These are phyloP conservation scores for Monomorium pharaonis DNA, from an alignment of 1,140 invertebrate species.

Conservation along the genomic window DNA sequence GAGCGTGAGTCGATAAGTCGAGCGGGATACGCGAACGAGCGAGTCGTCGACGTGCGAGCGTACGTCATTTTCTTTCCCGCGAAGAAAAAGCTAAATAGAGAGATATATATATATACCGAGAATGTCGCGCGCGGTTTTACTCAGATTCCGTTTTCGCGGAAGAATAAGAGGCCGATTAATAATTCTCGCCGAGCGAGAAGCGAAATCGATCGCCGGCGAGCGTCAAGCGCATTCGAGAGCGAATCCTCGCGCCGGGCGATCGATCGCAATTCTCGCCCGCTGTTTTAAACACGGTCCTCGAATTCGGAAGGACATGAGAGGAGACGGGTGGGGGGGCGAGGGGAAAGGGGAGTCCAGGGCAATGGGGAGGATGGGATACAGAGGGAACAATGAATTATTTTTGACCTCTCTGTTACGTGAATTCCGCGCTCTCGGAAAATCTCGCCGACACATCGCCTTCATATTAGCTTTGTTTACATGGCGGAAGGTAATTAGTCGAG, in stretches of 20 bases:
- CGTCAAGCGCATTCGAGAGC: background rate
- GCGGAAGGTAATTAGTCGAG: constrained; percentile 49
- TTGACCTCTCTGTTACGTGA: constrained; percentile 25
- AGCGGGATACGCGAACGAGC: background rate
- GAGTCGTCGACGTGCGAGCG: background rate
- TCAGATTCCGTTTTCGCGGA: background rate
- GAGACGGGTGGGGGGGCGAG: too few species aligned
- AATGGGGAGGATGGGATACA: too few species aligned
- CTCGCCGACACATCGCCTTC: background rate
- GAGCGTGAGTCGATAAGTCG: constrained; percentile 1
- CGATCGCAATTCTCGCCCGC: background rate
- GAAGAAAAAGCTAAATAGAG: constrained; percentile 22
- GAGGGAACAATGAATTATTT: constrained; percentile 19
- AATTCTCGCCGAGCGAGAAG: background rate
- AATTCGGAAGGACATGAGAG: background rate
- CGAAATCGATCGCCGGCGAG: background rate
- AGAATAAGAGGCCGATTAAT: constrained; percentile 17
- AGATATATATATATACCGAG: constrained; percentile 32
- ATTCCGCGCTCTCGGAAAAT: background rate
- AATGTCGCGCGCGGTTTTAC: constrained; percentile 33
- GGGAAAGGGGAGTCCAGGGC: too few species aligned
- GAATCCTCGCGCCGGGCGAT: background rate
- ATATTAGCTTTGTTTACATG: constrained; percentile 55
- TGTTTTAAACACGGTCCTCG: background rate
- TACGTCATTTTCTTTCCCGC: constrained; percentile 1